These are phyloP conservation scores for Mesocentrotus franciscanus DNA, from an alignment of 53 echinoderm and acorn worm species.

Conservation along the genomic window DNA sequence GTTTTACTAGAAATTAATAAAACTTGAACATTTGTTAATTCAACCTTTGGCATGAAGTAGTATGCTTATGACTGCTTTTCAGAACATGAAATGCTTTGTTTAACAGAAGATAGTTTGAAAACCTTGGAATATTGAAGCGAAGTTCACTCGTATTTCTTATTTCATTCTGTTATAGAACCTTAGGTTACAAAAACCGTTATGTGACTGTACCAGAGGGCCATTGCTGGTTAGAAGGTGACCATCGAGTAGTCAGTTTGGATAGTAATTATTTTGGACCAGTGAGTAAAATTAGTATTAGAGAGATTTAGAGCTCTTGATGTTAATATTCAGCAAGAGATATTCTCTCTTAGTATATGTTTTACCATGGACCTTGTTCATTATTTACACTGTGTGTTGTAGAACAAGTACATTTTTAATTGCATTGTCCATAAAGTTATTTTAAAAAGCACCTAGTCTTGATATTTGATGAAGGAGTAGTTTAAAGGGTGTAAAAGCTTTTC, in stretches of 20 bases:
- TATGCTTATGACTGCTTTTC: background rate
- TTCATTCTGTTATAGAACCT: slow-evolving; percentile 72
- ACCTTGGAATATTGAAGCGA: background rate
- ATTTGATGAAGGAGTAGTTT: no score
- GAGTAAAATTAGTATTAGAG: slow-evolving; percentile 64
- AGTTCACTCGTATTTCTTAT: background rate
- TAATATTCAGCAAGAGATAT: background rate
- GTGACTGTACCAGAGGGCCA: slow-evolving; percentile 91
- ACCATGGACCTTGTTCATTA: no score
- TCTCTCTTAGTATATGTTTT: no score
- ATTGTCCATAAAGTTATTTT: no score
- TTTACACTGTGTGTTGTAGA: no score
- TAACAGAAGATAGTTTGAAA: background rate
- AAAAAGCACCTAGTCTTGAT: no score
- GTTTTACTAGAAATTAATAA: background rate
- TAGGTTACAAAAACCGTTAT: slow-evolving; percentile 92
- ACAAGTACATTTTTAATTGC: no score
- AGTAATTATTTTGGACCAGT: slow-evolving; percentile 98
- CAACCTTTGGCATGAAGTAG: background rate
- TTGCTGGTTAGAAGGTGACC: slow-evolving; percentile 97
- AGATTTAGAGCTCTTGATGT: background rate
- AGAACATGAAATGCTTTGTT: background rate
- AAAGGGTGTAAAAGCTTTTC: no score
- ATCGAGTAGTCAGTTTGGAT: slow-evolving; percentile 88
- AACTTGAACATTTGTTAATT: background rate